A percentile compares a stretch with the other conserved stretches of the same genome.
Conservation (phyloP, 2,113 vertebrate species). For the Apodemus speciosus region DNA sequence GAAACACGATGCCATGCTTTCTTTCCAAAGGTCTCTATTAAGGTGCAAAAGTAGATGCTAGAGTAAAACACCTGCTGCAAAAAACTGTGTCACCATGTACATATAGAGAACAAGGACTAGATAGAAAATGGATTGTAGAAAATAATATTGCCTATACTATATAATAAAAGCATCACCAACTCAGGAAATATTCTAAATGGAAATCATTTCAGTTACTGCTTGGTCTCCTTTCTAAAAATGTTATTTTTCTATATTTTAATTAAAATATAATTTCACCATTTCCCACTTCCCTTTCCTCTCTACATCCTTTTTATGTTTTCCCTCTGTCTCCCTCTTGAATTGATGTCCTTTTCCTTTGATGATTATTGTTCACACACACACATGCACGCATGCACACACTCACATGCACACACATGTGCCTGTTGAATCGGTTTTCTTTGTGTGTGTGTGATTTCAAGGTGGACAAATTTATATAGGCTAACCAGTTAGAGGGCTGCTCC, state of each 20-base stretch:
- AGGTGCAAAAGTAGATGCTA: neutral
- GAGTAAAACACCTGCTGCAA: conserved; percentile 19
- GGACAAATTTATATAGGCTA: neutral
- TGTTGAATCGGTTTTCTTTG: neutral
- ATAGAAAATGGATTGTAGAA: neutral
- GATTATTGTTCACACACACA: neutral
- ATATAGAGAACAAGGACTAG: neutral
- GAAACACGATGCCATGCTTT: neutral
- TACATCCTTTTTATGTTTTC: neutral
- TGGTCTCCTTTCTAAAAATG: neutral
- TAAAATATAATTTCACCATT: neutral
- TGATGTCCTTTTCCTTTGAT: neutral
- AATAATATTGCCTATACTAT: neutral
- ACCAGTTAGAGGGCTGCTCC: neutral
- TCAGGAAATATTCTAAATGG: neutral
- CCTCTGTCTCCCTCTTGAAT: neutral
- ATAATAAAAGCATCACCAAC: neutral
- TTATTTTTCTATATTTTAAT: neutral
- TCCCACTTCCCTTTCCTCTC: neutral
- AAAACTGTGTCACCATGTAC: neutral
- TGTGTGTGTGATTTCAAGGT: neutral
- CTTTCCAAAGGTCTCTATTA: neutral
- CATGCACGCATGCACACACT: neutral
- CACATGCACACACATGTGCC: neutral
- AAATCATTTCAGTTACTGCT: neutral